Base-by-base conservation (phyloP, 2,888 invertebrate species). In the Tenthredo mesomela region DNA sequence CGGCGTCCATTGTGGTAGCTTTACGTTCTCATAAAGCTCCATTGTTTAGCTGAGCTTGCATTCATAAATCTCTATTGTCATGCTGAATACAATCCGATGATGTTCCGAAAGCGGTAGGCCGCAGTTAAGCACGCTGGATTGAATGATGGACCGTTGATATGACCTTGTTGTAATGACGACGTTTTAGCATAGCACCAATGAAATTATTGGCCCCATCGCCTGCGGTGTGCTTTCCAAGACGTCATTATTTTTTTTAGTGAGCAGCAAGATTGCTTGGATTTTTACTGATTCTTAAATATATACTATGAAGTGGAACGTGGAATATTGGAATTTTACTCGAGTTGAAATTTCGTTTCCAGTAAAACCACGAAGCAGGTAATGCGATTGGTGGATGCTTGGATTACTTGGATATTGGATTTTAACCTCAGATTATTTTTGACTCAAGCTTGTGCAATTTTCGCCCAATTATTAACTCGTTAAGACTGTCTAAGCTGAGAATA, bases 31-130 rank as follows among this genome's bases (percentile, higher is more conserved):
- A 87, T 89, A 90, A 90, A 90, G 89, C 88, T 89, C 88, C 85
- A 90, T 90, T 90, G 90, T 90, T 89, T 90, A 87, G 87, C 87
- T 87, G 88, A 87, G 88, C 89, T 85, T 86, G 88, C 89, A 88
- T 90, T 90, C 89, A 89, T 89, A 89, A 90, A 90, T 90, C 90
- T 90, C 88, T 85, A 90, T 90, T 90, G 90, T 90, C 87, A 87
- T 84, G 86, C 82, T 85, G 86, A 87, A 87, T 88, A 87, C 88
- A 90, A 90, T 89, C 87, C 37, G 65, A 88, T 84, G 86, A 86
- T 77, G 86, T 86, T 82, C 50, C 85, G 85, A 87, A 87, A 87
- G 86, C 86, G 84, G 82, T 80, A 85, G 86, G 85, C 58, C 58
- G 84, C 65, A 12, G 65, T 43, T 65, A 37, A 82, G 82, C 65